Evolutionary conservation across 2,113 vertebrate species (phyloP), one percentile per base, ranked within the genome.

Genomic region (Dinomys branickii): DNA sequence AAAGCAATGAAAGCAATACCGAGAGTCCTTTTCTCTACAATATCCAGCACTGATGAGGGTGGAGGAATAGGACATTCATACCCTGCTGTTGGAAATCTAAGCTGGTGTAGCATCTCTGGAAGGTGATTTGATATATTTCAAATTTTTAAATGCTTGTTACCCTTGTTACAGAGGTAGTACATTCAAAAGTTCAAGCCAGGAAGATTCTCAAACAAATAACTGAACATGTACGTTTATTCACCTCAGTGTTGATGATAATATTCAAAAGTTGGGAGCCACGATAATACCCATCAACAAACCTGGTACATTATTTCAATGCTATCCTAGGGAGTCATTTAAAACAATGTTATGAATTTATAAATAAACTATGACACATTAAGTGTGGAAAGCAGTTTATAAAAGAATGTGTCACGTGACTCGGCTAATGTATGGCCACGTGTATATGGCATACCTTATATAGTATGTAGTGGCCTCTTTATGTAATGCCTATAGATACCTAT

Each of bases 361-460:
- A 41, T 77, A 54, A 88, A 38, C 35, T 81, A 82, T 41, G 58
- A 52, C 3, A 35, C 71, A 50, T 9, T 56, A 78, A 92, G 33
- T 84, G 10, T 94, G 41, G n/a, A 88, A 88, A 96, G 73, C 69
- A 95, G 67, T 52, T 56, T 88, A 75, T 7, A 54, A 50, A 56
- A 54, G 56, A 90, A 56, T 12, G 7, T 30, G 4, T 67, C 47
- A 1, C 81, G 86, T 93, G 54, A 33, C 50, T 47, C 41, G 71
- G 71, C 75, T 80, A 67, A 81, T 89, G 12, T 86, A 38, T 33
- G 26, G 28, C 30, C 17, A 10, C 71, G 26, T 56, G 13, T 61
- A 17, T 78, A 35, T 9, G 71, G 28, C 35, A 75, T 38, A 67
- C 52, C 16, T n/a, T 83, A 84, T 1, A 50, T 80, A 38, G 26